These are phyloP conservation scores for Idris sp. DNA, from an alignment of 1,140 invertebrate genomes.

Conservation along the genomic window DNA sequence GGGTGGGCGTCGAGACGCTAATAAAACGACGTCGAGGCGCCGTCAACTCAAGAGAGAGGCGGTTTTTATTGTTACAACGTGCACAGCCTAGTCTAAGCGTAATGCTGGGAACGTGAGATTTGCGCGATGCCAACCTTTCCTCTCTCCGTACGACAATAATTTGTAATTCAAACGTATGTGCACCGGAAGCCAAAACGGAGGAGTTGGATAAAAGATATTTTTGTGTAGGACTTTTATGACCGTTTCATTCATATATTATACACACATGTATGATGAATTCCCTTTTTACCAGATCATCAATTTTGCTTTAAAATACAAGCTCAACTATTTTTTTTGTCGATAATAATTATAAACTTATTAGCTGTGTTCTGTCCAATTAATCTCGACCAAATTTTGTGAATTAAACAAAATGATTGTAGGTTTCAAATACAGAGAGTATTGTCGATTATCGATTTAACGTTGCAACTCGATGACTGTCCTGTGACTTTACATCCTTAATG, in stretches of 20 bases:
- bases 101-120: slow-evolving; percentile 37
- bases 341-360: too few species aligned
- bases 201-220: slow-evolving; percentile 4
- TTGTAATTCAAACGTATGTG: slow-evolving; percentile 12
- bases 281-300: neutral
- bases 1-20: slow-evolving; percentile 52
- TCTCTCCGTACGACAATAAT: slow-evolving; percentile 17
- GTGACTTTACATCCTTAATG: too few species aligned
- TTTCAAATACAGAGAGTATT: too few species aligned
- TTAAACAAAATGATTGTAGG: too few species aligned
- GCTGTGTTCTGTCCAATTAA: too few species aligned
- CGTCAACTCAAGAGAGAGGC: slow-evolving; percentile 28
- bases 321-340: too few species aligned
- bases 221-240: slow-evolving; percentile 28
- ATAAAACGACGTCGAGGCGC: slow-evolving; percentile 47
- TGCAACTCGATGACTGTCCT: too few species aligned
- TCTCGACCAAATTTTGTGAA: too few species aligned
- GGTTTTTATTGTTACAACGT: slow-evolving; percentile 28
- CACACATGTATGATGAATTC: neutral
- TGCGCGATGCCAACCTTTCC: slow-evolving; percentile 33
- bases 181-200: slow-evolving; percentile 19
- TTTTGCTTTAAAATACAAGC: too few species aligned
- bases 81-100: slow-evolving; percentile 34
- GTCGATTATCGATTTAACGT: too few species aligned
- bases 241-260: slow-evolving; percentile 1